Evolutionary conservation across 1,140 invertebrate species (phyloP), one percentile per base, ranked within the genome.

Genomic region (Drosophila albomicans): DNA sequence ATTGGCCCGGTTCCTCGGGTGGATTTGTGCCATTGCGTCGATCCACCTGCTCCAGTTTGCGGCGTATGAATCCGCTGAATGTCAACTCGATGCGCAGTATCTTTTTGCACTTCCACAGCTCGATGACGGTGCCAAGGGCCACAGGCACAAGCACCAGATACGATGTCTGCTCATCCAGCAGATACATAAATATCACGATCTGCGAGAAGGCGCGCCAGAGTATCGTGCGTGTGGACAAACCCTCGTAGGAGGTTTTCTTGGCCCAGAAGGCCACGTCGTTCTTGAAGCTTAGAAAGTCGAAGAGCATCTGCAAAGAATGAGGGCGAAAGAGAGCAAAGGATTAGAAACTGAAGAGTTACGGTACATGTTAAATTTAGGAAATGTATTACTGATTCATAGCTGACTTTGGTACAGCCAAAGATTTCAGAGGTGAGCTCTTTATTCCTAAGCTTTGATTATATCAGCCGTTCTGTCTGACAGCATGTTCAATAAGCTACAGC

Each of bases 221-320:
- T 4, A 99, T 96, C 3, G 97, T 98, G 65, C 97, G 94, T 7
- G 95, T 94, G 5, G 98, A 99, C 2, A 99, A 91, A 1, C 99
- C 99, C 32, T 96, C 97, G 93, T 99, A 96, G 1, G 96, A 96
- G 38, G 95, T 95, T 80, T 97, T 95, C 10, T 95, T 94, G 65
- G 95, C 95, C 99, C 99, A 99, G 92, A 99, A 99, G 75, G 94
- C 95, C 3, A 99, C 97, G 82, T 99, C 99, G 93, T 99, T 99
- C 94, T 99, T 99, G 86, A 99, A 99, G 1, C 99, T 98, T 51
- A 99, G 93, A 86, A 99, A 98, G 92, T 99, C 99, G 92, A 99
- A 98, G 7, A 99, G 93, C 58, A 99, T 92, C 98, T 99, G 93
- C 52, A 4, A 25, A 25, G 20, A 4, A 25, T 25, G 20, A 95